Evolutionary conservation across 2,797 vertebrate genomes (phyloP).

Genomic region (Myotis planiceps): DNA sequence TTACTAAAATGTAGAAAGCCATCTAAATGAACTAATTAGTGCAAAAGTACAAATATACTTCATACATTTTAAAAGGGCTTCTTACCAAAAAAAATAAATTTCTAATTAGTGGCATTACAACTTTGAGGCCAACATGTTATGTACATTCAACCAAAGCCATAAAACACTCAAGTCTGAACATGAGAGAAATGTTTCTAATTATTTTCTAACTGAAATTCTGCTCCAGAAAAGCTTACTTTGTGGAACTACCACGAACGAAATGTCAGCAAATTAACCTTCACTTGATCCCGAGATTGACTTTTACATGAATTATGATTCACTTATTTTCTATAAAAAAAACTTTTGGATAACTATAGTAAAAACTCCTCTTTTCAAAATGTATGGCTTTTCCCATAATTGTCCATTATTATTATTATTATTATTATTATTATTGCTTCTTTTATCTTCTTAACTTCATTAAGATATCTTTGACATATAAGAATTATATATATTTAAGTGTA

Average conservation of each 20-base stretch:
- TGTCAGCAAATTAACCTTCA: not conserved
- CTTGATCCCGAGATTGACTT: not conserved
- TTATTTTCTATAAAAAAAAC: not conserved
- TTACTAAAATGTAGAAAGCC: not conserved
- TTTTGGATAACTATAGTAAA: not conserved
- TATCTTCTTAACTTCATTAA: not conserved
- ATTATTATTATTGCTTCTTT: not conserved
- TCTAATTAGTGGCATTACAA: not conserved
- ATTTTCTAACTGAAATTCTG: not conserved
- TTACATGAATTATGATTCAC: not conserved
- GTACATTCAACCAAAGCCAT: not conserved
- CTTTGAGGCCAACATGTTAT: not conserved
- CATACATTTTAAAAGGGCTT: constrained; percentile 16
- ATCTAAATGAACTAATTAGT: not conserved
- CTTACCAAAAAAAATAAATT: constrained; percentile 5
- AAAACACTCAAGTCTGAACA: not conserved
- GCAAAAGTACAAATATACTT: not conserved
- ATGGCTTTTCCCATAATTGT: not conserved
- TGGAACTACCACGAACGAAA: not conserved
- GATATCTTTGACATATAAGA: not conserved
- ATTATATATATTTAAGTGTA: not conserved
- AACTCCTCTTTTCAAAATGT: not conserved
- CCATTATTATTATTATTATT: not conserved
- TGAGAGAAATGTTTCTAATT: not conserved
- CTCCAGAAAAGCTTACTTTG: not conserved